Evolutionary conservation across 2,113 vertebrate genomes (phyloP).

Genomic region (Varanus komodoensis): DNA sequence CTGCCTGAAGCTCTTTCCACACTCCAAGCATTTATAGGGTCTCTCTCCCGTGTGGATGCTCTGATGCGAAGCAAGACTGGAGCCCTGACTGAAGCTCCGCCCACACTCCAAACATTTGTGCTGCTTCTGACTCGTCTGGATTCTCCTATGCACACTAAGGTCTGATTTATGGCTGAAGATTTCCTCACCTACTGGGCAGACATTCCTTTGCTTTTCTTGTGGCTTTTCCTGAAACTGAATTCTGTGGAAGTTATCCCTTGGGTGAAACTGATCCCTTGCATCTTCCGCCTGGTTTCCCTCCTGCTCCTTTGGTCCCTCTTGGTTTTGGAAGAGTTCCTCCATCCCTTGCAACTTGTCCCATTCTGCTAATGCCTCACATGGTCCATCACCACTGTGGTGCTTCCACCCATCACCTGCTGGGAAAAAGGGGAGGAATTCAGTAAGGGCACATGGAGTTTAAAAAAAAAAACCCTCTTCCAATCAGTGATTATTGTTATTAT

Average conservation of each 20-base stretch:
- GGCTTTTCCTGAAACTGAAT: too few species aligned
- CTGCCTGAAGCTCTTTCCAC: not conserved
- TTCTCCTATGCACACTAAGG: not conserved
- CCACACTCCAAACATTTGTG: not conserved
- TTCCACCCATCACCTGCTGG: not conserved
- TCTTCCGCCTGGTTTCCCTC: not conserved
- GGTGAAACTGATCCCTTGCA: too few species aligned
- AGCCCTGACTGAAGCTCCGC: not conserved
- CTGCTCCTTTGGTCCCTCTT: not conserved
- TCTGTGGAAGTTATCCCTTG: too few species aligned
- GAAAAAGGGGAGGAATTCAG: not conserved
- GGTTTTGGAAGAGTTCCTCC: too few species aligned
- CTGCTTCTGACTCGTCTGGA: not conserved
- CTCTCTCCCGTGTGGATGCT: not conserved
- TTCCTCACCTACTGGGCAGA: not conserved
- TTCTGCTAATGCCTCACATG: too few species aligned
- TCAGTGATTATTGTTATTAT: too few species aligned
- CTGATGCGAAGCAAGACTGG: not conserved
- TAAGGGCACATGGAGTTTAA: not conserved
- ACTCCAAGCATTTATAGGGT: not conserved
- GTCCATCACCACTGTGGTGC: not conserved
- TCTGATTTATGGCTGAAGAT: not conserved
- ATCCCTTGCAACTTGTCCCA: not conserved
- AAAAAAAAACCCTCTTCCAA: too few species aligned
- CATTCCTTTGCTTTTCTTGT: not conserved